Base-by-base conservation (phyloP, 2,888 invertebrate species). In the Tenthredo scrophulariae region DNA sequence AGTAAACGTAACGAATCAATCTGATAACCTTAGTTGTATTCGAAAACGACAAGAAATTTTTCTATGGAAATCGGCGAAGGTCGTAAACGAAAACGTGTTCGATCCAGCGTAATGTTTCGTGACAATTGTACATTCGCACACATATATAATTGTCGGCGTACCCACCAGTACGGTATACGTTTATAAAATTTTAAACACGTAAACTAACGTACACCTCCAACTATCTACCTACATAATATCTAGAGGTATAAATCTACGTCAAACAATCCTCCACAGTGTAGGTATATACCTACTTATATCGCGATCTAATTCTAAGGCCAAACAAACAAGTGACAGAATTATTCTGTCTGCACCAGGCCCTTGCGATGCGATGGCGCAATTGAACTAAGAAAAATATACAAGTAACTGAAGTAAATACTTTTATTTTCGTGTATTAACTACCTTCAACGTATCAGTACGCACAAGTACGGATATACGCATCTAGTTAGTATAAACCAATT, bases 1-100 rank as follows among this genome's bases (percentile, higher is more conserved):
- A 62, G 37, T 26, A 22, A 80, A 80, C 58, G 58, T 80, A 62
- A 26, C 80, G 80, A 62, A 80, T 62, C 37, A 37, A 80, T 58
- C 80, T 37, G 40, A 80, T 22, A 37, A 80, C 84, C 85, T 84
- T 58, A 79, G 75, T 7, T n/a, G 40, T 22, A 62, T 22, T 77
- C 3, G 37, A 37, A 65, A 83, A 33, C 58, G 84, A 82, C 86
- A 88, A 87, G 88, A 88, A 89, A 89, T 87, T 87, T 82, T 86
- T 88, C 84, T 85, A 74, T 84, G 85, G 86, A 87, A 87, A 87
- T 88, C 80, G 80, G 85, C 87, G 87, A 89, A 89, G 88, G 88
- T 85, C 86, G 84, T 84, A 87, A 87, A 89, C 87, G 87, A 88
- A 88, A 88, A 88, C 87, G 86, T 80, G 80, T 80, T 80, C 58